Percentiles rank a stretch among this genome's conserved stretches.
phyloP scores from a whole-genome alignment of 2,797 vertebrate species.

The Austrolebias charrua region DNA sequence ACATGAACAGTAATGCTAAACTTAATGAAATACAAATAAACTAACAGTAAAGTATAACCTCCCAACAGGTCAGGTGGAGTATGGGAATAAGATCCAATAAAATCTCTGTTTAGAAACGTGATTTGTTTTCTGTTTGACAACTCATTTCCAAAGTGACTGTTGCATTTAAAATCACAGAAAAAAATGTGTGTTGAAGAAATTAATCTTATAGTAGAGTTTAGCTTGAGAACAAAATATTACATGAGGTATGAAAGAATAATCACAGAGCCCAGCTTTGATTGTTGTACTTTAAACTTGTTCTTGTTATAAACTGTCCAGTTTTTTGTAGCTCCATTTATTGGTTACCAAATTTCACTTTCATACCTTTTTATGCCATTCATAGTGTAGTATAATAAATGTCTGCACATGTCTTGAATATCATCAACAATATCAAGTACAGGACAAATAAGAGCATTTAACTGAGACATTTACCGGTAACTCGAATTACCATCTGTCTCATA shows the following conservation, averaged over 20 bases:
- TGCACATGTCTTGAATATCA: too few relatives aligned
- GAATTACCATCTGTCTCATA: too few relatives aligned
- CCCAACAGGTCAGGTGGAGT: conserved; percentile 31
- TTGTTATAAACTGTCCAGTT: too few relatives aligned
- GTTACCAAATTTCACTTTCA: too few relatives aligned
- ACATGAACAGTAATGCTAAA: conserved; percentile 24
- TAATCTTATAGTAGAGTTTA: not conserved
- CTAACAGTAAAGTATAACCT: conserved; percentile 48
- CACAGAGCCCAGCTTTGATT: too few relatives aligned
- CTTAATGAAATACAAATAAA: conserved; percentile 64
- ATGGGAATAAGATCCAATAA: conserved; percentile 18
- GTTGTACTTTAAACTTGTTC: too few relatives aligned
- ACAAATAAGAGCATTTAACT: not conserved
- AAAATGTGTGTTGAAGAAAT: too few relatives aligned
- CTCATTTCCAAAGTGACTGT: not conserved
- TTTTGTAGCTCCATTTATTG: too few relatives aligned
- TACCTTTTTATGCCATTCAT: not conserved
- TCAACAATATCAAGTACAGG: not conserved
- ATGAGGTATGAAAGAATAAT: too few relatives aligned
- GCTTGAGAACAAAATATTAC: not conserved
- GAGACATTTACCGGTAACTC: not conserved
- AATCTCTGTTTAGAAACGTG: conserved; percentile 4
- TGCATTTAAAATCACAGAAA: too few relatives aligned
- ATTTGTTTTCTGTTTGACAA: conserved; percentile 34
- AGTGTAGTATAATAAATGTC: not conserved